Evolutionary conservation across 2,888 invertebrate genomes (phyloP).

Genomic region (Saturnia japonica): DNA sequence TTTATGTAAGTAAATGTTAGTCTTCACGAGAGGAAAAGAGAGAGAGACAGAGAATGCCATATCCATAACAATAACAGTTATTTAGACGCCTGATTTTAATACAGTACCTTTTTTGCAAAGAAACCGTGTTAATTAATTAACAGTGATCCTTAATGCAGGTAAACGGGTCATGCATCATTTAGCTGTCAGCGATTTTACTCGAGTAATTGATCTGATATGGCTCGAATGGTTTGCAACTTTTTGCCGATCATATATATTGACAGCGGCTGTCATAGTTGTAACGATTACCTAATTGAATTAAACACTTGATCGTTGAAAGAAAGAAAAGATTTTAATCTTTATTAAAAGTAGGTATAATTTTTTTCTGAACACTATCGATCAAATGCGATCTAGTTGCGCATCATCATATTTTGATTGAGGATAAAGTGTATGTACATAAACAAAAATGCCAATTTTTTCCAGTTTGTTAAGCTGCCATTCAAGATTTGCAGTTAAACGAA

Average conservation of each 20-base stretch:
- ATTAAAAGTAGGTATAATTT: constrained; percentile 16
- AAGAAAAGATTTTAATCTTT: constrained; percentile 24
- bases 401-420: constrained; percentile 15
- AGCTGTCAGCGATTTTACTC: constrained; percentile 35
- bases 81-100: constrained; percentile 44
- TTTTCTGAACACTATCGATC: constrained; percentile 3
- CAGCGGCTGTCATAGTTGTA: constrained; percentile 60
- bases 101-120: constrained; percentile 49
- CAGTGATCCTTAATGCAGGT: constrained; percentile 66
- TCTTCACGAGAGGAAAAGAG: constrained; percentile 39
- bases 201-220: constrained; percentile 38
- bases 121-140: constrained; percentile 72
- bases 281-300: constrained; percentile 70
- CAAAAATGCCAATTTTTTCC: constrained; percentile 15
- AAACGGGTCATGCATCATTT: constrained; percentile 60
- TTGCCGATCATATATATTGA: constrained; percentile 54
- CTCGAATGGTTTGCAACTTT: constrained; percentile 48
- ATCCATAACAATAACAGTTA: constrained; percentile 56
- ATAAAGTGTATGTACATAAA: constrained; percentile 15
- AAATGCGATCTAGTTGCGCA: constrained; percentile 5
- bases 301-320: constrained; percentile 43
- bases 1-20: constrained; percentile 34
- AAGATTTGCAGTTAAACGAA: constrained; percentile 21
- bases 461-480: constrained; percentile 17
- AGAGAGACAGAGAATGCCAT: constrained; percentile 45